These are phyloP conservation scores for Eumacrocentrus americanus DNA, from an alignment of 2,888 invertebrate species.

Conservation along the genomic window DNA sequence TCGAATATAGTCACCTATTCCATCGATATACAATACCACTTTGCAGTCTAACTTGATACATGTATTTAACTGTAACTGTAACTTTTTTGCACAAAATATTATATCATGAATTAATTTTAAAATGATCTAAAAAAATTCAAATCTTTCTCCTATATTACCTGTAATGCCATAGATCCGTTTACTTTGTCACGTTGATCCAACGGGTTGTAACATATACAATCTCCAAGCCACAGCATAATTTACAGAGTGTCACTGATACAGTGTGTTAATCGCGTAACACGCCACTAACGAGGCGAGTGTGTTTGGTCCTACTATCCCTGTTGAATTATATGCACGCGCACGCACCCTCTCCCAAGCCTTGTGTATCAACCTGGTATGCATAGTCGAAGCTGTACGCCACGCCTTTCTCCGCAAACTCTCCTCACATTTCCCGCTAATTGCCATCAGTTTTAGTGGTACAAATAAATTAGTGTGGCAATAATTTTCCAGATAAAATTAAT, in stretches of 20 bases:
- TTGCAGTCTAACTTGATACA: too few relatives aligned
- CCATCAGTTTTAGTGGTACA: too few relatives aligned
- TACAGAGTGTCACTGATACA: constrained; percentile 39
- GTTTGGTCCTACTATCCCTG: constrained; percentile 33
- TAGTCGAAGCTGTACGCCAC: constrained; percentile 8
- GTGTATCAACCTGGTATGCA: not conserved
- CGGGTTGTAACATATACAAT: constrained; percentile 24
- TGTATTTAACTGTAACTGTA: too few relatives aligned
- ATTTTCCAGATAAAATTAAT: too few relatives aligned
- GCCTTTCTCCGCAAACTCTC: not conserved
- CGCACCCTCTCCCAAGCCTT: not conserved
- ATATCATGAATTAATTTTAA: too few relatives aligned
- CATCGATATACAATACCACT: constrained; percentile 7
- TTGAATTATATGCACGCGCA: not conserved
- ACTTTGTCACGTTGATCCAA: constrained; percentile 12
- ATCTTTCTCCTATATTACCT: too few relatives aligned
- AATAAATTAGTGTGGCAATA: too few relatives aligned
- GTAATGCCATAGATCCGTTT: too few relatives aligned
- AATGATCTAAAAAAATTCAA: too few relatives aligned
- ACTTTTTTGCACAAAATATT: too few relatives aligned
- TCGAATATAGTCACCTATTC: not conserved
- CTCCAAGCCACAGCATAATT: constrained; percentile 36
- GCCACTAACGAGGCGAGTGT: constrained; percentile 44
- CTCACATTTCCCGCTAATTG: constrained; percentile 21
- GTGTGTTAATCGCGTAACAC: constrained; percentile 46